phyloP scores from a whole-genome alignment of 2,797 vertebrate species.

The Pampus argenteus region DNA sequence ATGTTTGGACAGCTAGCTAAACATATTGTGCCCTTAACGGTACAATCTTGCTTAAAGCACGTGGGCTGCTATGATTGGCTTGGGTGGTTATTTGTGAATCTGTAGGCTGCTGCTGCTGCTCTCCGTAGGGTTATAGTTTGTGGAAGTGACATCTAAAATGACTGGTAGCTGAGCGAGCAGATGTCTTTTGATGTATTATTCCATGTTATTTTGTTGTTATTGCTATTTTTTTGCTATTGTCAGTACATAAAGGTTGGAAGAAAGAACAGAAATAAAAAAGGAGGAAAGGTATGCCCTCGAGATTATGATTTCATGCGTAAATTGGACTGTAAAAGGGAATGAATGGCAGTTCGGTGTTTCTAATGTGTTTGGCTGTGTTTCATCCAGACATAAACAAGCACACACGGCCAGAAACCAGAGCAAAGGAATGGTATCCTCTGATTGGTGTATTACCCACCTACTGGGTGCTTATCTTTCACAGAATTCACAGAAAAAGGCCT shows the following conservation, averaged over 20 bases:
- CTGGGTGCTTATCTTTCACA: background rate
- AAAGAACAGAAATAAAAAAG: background rate
- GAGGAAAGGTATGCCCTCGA: background rate
- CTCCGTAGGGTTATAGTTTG: slow-evolving; percentile 9
- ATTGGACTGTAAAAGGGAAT: background rate
- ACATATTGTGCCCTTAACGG: background rate
- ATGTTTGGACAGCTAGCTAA: slow-evolving; percentile 40
- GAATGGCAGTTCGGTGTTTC: background rate
- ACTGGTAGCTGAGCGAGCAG: slow-evolving; percentile 20
- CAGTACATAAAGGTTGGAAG: background rate
- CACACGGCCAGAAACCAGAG: background rate
- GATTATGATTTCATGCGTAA: background rate
- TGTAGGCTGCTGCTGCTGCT: background rate
- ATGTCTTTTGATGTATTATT: slow-evolving; percentile 5
- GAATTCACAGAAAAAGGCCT: background rate
- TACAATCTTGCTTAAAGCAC: slow-evolving; percentile 3
- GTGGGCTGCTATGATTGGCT: background rate
- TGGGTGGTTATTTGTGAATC: background rate
- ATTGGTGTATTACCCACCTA: background rate
- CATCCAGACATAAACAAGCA: background rate
- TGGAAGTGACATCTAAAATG: slow-evolving; percentile 21
- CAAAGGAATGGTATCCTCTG: background rate
- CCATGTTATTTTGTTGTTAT: background rate
- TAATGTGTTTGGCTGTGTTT: background rate
- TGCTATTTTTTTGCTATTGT: background rate